Evolutionary conservation across 2,888 invertebrate genomes (phyloP), one percentile per base, ranked within the genome.

Genomic region (Metellina segmentata): DNA sequence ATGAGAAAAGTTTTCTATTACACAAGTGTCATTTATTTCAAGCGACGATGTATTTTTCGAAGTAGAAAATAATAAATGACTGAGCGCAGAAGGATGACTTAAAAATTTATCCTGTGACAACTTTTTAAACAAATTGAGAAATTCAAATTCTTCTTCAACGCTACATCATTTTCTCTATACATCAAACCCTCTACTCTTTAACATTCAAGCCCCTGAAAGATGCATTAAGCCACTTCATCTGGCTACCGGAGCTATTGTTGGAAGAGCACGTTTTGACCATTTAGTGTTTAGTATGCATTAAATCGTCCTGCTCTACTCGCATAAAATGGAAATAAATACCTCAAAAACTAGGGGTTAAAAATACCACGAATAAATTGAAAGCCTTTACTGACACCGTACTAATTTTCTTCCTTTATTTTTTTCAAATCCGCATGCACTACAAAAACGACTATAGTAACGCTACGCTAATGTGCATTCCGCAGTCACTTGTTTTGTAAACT

Each of bases 261-360:
- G 81, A 19, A 49, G 48, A 61, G 20, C 81, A 81, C 81, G 81
- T 81, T 71, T 81, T 81, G 34, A 70, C 48, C 70, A 81, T 81
- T 81, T 81, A 19, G 69, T 70, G 81, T 70, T 81, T 81, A 81
- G 81, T 81, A 81, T 81, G 81, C 81, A 81, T 81, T 81, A 81
- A 81, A 81, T 49, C 70, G 49, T 20, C 51, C 20, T 61, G 53
- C 53, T 9, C 53, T 79, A 49, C 34, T 6, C 16, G 8, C 70
- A 48, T 70, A 81, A 49, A 81, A 69, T n/a, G 81, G 69, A 81
- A 81, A 81, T 81, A 81, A 81, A 81, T 49, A 49, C 81, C 9
- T 49, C 48, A 69, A 70, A 81, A 79, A 81, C 70, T 70, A 71
- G 81, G 19, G 16, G 69, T 81, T 81, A 81, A 81, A 81, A 70